Base-by-base conservation (phyloP, 2,888 invertebrate species). In the Toxonevra muliebris region DNA sequence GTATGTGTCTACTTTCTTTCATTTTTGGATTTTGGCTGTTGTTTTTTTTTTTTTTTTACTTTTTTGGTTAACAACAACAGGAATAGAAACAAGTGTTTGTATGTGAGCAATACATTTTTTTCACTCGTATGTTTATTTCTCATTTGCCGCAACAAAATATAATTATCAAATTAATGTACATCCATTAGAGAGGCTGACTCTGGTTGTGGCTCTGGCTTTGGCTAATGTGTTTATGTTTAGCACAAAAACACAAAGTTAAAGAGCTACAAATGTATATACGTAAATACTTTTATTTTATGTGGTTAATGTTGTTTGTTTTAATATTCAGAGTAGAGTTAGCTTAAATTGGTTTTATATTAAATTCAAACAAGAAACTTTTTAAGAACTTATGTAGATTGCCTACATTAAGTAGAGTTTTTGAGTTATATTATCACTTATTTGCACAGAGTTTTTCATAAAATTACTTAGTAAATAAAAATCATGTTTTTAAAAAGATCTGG, bases 11-110 rank as follows among this genome's bases (percentile, higher is more conserved):
- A 4, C 30, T 61, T 69, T 69, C 48, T 69, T 71, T 61, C 71
- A 76, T 75, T 77, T 73, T 71, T 73, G 76, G 75, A 76, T 78
- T 78, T 79, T 76, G 75, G 77, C 20, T 2, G 1, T 57, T 13
- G 13, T n/a, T 2, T 48, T n/a, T 2, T n/a, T 57, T 2, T 48
- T n/a, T 2, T 48, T 48, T 2, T 48, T 48, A n/a, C 15, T 48
- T 13, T 48, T 48, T 48, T 48, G 15, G 50, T 48, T 48, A 48
- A 15, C 13, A 30, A 30, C 30, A 30, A 30, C 30, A 30, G 2
- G 30, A 30, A 30, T 30, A 30, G 30, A 30, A 30, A 4, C 30
- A 30, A 30, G 30, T 30, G 30, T 30, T 30, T 30, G 2, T 30
- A 7, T 30, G 30, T 30, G 30, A 30, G 30, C 30, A 30, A 4